These are phyloP conservation scores for Papilio helenus DNA, from an alignment of 1,140 invertebrate genomes.

Conservation along the genomic window DNA sequence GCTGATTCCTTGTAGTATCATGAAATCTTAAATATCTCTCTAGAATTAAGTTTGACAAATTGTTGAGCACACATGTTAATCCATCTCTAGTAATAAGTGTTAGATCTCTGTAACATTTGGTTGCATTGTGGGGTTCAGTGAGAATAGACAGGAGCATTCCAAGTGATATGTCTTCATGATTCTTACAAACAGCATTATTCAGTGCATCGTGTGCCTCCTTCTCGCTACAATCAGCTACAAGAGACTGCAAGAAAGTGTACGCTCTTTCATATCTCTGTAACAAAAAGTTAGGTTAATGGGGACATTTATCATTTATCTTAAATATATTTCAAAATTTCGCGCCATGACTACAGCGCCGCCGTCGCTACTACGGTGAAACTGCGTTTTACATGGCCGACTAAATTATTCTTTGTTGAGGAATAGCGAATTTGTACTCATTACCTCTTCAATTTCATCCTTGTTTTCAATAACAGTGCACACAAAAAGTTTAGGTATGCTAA, in stretches of 20 bases:
- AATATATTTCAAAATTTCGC: conserved; percentile 66
- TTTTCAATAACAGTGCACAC: conserved; percentile 88
- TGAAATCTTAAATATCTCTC: conserved; percentile 95
- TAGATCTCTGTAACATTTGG: conserved; percentile 95
- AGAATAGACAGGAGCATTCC: conserved; percentile 95
- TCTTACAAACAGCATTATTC: conserved; percentile 93
- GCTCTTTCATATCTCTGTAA: conserved; percentile 95
- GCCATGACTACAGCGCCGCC: conserved; percentile 75
- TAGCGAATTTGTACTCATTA: conserved; percentile 83
- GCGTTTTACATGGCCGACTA: conserved; percentile 84
- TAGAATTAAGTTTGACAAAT: conserved; percentile 92
- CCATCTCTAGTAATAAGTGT: conserved; percentile 95
- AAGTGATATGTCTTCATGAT: conserved; percentile 95
- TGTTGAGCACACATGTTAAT: conserved; percentile 89
- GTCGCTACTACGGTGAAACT: conserved; percentile 79
- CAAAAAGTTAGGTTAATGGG: conserved; percentile 73
- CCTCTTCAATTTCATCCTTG: conserved; percentile 93
- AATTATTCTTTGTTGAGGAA: conserved; percentile 83
- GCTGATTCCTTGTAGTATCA: conserved; percentile 90
- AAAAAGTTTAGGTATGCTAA: conserved; percentile 83
- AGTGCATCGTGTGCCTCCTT: conserved; percentile 96
- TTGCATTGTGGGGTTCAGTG: conserved; percentile 91
- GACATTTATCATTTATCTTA: conserved; percentile 41
- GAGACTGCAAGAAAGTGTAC: conserved; percentile 88
- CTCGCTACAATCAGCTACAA: conserved; percentile 93